A percentile compares a stretch with the other conserved stretches of the same genome.
Conservation (phyloP, 2,797 vertebrate species). For the Buceros bicornis region DNA sequence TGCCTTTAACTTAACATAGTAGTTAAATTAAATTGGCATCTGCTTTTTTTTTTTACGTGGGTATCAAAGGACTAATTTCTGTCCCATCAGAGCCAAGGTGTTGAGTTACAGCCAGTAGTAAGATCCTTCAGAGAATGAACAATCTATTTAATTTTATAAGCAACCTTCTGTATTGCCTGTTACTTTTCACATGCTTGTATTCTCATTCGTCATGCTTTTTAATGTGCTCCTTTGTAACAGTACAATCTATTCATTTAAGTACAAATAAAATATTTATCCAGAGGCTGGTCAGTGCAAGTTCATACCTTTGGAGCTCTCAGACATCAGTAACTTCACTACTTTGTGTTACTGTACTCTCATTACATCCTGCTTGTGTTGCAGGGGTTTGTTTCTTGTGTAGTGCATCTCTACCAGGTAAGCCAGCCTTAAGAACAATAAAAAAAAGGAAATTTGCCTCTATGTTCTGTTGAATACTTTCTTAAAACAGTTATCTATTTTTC, state of each 20-base stretch:
- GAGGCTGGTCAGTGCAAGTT: not conserved
- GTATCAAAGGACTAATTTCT: not conserved
- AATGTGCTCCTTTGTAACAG: not conserved
- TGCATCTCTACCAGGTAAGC: not conserved
- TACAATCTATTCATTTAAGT: not conserved
- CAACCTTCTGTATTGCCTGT: not conserved
- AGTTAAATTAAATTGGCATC: not conserved
- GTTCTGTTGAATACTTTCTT: not conserved
- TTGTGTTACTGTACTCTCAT: not conserved
- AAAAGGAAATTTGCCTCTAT: not conserved
- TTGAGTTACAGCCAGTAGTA: not conserved
- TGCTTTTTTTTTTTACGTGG: not conserved
- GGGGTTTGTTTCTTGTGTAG: not conserved
- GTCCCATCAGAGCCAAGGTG: not conserved
- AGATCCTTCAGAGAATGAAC: not conserved
- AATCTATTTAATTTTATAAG: constrained; percentile 19
- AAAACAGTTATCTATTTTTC: not conserved
- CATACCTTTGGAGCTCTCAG: not conserved
- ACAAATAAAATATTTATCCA: not conserved
- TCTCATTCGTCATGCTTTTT: not conserved
- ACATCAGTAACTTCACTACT: not conserved
- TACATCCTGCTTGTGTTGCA: not conserved
- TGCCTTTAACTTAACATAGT: not conserved
- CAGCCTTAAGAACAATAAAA: not conserved
- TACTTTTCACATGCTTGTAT: not conserved